Conservation (phyloP, 2,113 vertebrate genomes). For the Pandion haliaetus region DNA sequence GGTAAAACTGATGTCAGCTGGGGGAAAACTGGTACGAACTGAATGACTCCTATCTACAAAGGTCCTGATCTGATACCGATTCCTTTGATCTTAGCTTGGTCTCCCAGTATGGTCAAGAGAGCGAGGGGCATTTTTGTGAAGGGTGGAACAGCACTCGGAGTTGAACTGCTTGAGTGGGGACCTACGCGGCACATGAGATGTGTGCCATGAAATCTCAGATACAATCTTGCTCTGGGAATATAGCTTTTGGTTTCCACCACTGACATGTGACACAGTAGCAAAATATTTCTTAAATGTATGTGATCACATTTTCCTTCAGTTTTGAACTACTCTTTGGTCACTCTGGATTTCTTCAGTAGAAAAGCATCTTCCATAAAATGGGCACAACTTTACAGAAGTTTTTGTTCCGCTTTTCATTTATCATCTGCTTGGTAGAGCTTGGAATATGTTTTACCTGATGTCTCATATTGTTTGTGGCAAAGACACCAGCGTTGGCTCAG, state of each 20-base stretch:
- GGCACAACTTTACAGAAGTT: not conserved
- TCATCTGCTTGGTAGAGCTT: not conserved
- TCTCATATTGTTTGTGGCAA: not conserved
- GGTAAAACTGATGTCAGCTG: not conserved
- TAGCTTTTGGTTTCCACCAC: not conserved
- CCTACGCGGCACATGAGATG: not conserved
- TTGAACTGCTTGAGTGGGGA: not conserved
- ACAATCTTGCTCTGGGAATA: not conserved
- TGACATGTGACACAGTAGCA: not conserved
- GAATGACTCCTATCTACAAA: not conserved
- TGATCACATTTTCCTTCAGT: not conserved
- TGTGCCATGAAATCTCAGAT: not conserved
- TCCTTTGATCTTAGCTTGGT: not conserved
- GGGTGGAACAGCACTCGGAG: not conserved
- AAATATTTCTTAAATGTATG: not conserved
- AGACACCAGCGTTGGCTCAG: not conserved
- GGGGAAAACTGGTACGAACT: not conserved
- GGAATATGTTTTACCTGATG: not conserved
- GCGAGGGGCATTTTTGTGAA: fast-evolving
- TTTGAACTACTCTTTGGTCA: not conserved
- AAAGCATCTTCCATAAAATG: not conserved
- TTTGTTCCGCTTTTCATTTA: not conserved
- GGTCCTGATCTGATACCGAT: not conserved
- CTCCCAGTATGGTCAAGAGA: not conserved
- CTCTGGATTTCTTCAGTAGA: not conserved